phyloP scores from a whole-genome alignment of 2,797 vertebrate genomes.

The Botia kubotai region DNA sequence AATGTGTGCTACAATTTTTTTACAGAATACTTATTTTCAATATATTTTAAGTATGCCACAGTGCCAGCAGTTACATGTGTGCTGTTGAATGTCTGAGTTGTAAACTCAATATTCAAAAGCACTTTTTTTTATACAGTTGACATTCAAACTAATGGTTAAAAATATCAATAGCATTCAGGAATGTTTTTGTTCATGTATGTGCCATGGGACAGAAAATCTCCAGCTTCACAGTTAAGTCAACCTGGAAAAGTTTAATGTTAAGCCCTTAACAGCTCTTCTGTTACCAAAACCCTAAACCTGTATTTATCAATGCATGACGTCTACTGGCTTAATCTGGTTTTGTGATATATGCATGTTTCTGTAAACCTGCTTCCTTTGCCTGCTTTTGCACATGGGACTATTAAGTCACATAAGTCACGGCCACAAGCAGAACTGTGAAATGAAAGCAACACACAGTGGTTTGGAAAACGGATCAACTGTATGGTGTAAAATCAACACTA shows the following conservation, averaged over 20 bases:
- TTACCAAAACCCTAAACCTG: neutral
- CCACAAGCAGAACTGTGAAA: neutral
- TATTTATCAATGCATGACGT: conserved; percentile 24
- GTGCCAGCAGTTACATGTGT: neutral
- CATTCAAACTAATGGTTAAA: neutral
- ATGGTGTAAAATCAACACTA: neutral
- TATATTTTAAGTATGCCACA: neutral
- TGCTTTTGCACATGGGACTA: neutral
- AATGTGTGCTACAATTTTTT: neutral
- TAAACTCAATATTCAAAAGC: neutral
- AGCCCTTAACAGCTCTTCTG: neutral
- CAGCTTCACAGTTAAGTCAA: neutral
- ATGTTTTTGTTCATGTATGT: neutral
- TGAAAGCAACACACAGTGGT: neutral
- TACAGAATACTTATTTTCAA: neutral
- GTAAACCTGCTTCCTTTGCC: neutral
- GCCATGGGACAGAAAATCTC: neutral
- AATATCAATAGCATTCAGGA: neutral
- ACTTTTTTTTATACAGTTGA: neutral
- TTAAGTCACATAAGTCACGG: neutral
- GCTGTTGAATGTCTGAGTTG: neutral
- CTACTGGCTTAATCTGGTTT: neutral
- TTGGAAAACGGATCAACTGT: neutral
- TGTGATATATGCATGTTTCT: conserved; percentile 28
- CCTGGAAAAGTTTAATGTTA: conserved; percentile 9